Conservation (phyloP, 2,888 invertebrate species). For the Rosalia funebris region DNA sequence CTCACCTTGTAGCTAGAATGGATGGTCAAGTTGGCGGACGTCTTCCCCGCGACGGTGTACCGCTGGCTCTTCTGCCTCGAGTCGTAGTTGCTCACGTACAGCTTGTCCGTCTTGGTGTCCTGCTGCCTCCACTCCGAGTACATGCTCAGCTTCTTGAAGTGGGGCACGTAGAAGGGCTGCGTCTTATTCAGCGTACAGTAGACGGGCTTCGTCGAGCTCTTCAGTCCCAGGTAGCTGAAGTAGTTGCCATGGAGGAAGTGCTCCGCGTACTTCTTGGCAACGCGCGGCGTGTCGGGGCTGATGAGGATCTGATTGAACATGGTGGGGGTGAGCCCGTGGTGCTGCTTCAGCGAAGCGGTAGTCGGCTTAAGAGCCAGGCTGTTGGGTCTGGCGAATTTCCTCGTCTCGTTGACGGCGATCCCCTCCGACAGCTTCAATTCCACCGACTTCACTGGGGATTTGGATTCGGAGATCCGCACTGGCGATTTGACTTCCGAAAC, state of each 20-base stretch:
- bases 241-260: constrained; percentile 90
- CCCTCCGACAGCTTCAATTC: constrained; percentile 28
- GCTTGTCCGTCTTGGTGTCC: constrained; percentile 61
- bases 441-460: constrained; percentile 30
- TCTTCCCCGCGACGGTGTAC: constrained; percentile 71
- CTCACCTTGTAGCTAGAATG: constrained; percentile 64
- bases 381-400: constrained; percentile 83
- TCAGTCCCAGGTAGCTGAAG: constrained; percentile 89
- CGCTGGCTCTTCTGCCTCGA: constrained; percentile 77
- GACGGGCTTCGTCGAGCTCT: constrained; percentile 89
- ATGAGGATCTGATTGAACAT: constrained; percentile 85
- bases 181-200: constrained; percentile 94
- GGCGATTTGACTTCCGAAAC: constrained; percentile 42
- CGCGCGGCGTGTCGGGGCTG: constrained; percentile 91
- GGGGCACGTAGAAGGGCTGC: constrained; percentile 93
- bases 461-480: constrained; percentile 33
- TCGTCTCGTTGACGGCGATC: constrained; percentile 55
- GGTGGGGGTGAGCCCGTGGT: constrained; percentile 84
- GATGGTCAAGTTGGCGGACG: constrained; percentile 57
- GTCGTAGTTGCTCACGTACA: constrained; percentile 71
- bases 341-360: constrained; percentile 82
- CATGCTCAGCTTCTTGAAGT: constrained; percentile 92
- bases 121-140: constrained; percentile 88
- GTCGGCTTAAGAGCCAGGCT: constrained; percentile 87
- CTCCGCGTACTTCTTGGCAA: constrained; percentile 89